Base-by-base conservation (phyloP, 2,888 invertebrate species). In the Octodonta nipae region DNA sequence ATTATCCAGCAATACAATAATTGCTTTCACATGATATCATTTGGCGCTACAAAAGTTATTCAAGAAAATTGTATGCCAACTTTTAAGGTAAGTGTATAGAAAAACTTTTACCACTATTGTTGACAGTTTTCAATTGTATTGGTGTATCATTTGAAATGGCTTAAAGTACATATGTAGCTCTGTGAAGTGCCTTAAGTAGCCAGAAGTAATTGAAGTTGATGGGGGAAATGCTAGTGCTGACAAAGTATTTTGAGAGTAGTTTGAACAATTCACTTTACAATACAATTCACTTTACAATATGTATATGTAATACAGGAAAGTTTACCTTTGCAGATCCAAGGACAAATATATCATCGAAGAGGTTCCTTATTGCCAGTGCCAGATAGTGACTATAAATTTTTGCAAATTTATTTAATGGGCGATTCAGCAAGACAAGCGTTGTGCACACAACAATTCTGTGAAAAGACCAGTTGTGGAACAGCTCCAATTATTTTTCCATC, bases 391-490 rank as follows among this genome's bases (percentile, higher is more conserved):
- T n/a, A 28, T 28, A 2, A 28, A 28, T 28, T 28, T 15, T 28
- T 16, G 10, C 28, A 28, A 28, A 28, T 28, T 14, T 28, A 28
- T 15, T 14, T 14, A 11, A n/a, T 28, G 15, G 28, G 28, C 28
- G 15, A 28, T 10, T 14, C 15, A 15, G 15, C 14, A n/a, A 15
- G 15, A 28, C n/a, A 13, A 15, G 6, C 28, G 28, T 15, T 15
- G 7, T 14, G 28, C 6, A 29, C 17, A 27, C 32, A 35, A 35
- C 32, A 12, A 30, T 5, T 26, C 5, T 34, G 36, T 42, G 34
- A 49, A 47, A 37, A 32, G 47, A 45, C 41, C 34, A 45, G 51
- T 53, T 45, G 33, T 41, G 26, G 29, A 37, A 32, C 28, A 41
- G 11, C 20, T 42, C 32, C 41, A 43, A 27, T 10, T 26, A 17